phyloP scores from a whole-genome alignment of 2,888 invertebrate species.

The Chymomyza amoena region DNA sequence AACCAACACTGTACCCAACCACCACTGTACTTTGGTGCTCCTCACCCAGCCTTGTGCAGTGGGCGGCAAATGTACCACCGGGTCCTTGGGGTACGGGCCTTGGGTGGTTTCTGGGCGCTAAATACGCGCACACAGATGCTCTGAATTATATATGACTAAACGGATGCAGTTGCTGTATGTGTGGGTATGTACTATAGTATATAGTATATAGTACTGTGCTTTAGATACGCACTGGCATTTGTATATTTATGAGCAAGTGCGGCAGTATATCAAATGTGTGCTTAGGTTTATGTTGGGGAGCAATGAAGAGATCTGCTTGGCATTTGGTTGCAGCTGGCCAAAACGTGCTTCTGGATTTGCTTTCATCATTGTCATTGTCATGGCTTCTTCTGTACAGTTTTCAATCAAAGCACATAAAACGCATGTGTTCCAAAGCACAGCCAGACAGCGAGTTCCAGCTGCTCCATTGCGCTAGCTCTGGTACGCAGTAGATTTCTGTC shows the following conservation, averaged over 20 bases:
- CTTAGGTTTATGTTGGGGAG: conserved; percentile 24
- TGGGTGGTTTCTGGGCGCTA: conserved; percentile 1
- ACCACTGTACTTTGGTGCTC: background rate
- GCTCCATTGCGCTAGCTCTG: background rate
- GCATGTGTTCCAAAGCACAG: background rate
- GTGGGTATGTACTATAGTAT: no score
- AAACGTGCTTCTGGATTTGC: conserved; percentile 11
- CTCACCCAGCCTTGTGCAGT: background rate
- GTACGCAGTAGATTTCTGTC: background rate
- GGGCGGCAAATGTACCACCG: background rate
- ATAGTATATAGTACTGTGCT: background rate
- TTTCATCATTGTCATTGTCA: background rate
- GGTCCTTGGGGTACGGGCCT: background rate
- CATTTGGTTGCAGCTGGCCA: conserved; percentile 25
- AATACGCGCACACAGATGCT: conserved; percentile 13
- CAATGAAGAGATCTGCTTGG: conserved; percentile 44
- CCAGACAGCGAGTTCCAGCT: background rate
- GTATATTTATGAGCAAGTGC: conserved; percentile 9
- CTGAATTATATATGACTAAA: conserved; percentile 3
- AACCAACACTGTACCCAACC: background rate
- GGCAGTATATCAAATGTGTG: conserved; percentile 18
- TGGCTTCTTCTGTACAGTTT: background rate
- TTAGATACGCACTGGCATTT: background rate
- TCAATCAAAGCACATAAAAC: conserved; percentile 13
- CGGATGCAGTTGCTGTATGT: background rate